These are phyloP conservation scores for Scaeva pyrastri DNA, from an alignment of 2,888 invertebrate genomes.

Conservation along the genomic window DNA sequence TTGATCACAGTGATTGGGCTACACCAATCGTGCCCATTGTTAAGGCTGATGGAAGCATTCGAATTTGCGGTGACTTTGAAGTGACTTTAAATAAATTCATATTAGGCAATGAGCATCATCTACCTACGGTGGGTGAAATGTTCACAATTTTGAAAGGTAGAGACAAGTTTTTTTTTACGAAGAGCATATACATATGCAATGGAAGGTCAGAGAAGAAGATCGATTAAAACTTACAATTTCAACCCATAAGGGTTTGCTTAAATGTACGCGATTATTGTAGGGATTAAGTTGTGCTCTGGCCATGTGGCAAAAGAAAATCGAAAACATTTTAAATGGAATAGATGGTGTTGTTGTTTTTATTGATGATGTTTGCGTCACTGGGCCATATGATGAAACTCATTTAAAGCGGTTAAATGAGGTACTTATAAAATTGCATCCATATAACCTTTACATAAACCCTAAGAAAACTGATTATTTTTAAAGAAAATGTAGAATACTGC, in stretches of 20 bases:
- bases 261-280: neutral
- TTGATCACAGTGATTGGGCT: neutral
- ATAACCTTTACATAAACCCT: neutral
- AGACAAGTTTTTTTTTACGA: slow-evolving; percentile 1
- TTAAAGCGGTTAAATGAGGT: slow-evolving; percentile 5
- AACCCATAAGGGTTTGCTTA: neutral
- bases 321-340: neutral
- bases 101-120: neutral
- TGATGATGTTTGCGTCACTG: neutral
- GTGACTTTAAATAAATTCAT: neutral
- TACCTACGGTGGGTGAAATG: neutral
- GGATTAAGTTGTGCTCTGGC: neutral
- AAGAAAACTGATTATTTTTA: slow-evolving; percentile 7
- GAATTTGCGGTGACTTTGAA: neutral
- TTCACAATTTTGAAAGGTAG: neutral
- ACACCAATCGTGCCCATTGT: neutral
- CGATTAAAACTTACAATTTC: no score
- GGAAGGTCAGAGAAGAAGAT: neutral
- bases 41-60: neutral
- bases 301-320: neutral
- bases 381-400: neutral
- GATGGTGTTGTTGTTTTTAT: neutral
- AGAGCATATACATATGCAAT: neutral
- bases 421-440: neutral
- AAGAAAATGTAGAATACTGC: slow-evolving; percentile 4